phyloP scores from a whole-genome alignment of 2,797 vertebrate genomes.

The Tolypeutes matacus region DNA sequence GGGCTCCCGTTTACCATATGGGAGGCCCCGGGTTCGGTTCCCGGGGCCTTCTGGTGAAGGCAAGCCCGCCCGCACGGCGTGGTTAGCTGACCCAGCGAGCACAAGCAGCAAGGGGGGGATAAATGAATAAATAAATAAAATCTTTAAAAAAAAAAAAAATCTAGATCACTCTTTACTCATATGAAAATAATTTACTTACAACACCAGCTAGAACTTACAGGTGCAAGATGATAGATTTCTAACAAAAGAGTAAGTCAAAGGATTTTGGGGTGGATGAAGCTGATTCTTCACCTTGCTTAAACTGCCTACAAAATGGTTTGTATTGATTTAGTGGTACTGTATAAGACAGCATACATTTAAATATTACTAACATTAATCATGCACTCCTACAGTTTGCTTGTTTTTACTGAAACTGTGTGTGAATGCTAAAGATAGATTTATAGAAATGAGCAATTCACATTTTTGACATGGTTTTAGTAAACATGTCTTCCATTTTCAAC shows the following conservation, averaged over 20 bases:
- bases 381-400: neutral
- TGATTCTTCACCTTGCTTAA: neutral
- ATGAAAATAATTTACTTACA: neutral
- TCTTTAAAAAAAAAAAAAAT: neutral
- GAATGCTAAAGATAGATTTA: neutral
- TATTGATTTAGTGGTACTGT: neutral
- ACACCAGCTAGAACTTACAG: neutral
- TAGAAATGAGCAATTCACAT: neutral
- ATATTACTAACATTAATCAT: neutral
- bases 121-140: no score
- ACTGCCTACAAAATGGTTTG: conserved; percentile 19
- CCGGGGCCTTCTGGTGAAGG: no score
- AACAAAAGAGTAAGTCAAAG: neutral
- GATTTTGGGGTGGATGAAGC: neutral
- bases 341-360: neutral
- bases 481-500: conserved; percentile 24
- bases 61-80: no score
- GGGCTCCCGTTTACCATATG: no score
- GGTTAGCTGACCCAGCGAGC: no score
- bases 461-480: conserved; percentile 49
- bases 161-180: neutral
- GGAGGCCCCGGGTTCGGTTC: no score
- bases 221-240: conserved; percentile 6
- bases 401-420: neutral
- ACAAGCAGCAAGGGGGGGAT: no score